phyloP scores from a whole-genome alignment of 1,140 invertebrate species.

The Lineus longissimus region DNA sequence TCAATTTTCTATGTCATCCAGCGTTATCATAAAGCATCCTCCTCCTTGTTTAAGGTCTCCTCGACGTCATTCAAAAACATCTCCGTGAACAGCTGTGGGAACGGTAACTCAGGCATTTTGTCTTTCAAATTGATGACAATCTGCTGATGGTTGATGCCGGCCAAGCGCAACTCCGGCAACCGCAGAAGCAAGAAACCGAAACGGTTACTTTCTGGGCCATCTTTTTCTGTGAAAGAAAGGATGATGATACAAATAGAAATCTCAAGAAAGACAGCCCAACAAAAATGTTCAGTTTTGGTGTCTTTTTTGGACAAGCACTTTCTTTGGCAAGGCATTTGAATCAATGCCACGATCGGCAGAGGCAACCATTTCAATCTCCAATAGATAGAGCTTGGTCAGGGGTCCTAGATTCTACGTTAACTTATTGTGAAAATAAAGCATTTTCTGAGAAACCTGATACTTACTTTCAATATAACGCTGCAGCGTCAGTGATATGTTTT shows the following conservation, averaged over 20 bases:
- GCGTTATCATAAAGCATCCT: no score
- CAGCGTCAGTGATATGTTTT: background rate
- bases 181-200: constrained; percentile 7
- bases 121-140: constrained; percentile 7
- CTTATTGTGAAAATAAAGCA: no score
- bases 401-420: no score
- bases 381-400: no score
- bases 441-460: no score
- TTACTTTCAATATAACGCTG: constrained; percentile 2
- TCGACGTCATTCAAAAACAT: constrained; percentile 11
- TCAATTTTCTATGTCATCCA: no score
- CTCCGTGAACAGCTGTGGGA: constrained; percentile 15
- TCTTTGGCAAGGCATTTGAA: no score
- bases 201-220: background rate
- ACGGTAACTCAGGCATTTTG: background rate
- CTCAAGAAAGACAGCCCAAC: background rate
- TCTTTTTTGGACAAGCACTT: no score
- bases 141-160: constrained; percentile 9
- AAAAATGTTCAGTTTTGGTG: no score
- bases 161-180: constrained; percentile 4
- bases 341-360: no score
- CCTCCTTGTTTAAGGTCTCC: background rate
- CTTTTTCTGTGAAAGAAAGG: background rate
- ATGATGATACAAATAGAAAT: background rate
- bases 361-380: no score